Base-by-base conservation (phyloP, 2,888 invertebrate species). In the Caenorhabditis drosophilae region DNA sequence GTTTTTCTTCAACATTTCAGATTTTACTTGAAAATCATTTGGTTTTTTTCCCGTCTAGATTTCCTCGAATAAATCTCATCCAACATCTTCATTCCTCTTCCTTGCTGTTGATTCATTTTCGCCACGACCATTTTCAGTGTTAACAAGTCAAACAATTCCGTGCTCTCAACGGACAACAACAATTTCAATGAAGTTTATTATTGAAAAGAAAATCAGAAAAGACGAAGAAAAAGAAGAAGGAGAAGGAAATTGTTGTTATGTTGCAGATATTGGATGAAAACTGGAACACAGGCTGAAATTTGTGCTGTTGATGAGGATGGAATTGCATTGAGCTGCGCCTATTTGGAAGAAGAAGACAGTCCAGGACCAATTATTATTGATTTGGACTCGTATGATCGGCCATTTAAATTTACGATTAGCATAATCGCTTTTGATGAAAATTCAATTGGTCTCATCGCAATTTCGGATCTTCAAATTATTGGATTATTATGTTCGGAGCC, bases 201-300 rank as follows among this genome's bases (percentile, higher is more conserved):
- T 16, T 46, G 12, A 16, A 11, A 26, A 26, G 27, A 31, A 34
- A 47, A 40, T 40, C 7, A 31, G 31, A 9, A 31, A 12, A 31
- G 7, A 31, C 31, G 12, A 31, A 31, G 12, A 31, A 9, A 16
- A 38, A n/a, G n/a, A n/a, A n/a, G n/a, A n/a, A n/a, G n/a, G n/a
- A n/a, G n/a, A n/a, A n/a, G n/a, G n/a, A n/a, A n/a, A n/a, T n/a
- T n/a, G n/a, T n/a, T n/a, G n/a, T n/a, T n/a, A n/a, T n/a, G n/a
- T 40, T 67, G 38, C 38, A 80, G 79, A 55, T 81, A 78, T 52
- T 81, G 81, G 81, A 63, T 81, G 56, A 80, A 75, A 53, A 58
- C 76, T 6, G 81, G 81, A 35, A 75, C 79, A 15, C 81, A 81
- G 47, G 81, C 80, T 2, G 79, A 81, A 56, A 66, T 82, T 11